These are phyloP conservation scores for Spicauda simplicius DNA, from an alignment of 2,888 invertebrate species.

Conservation along the genomic window DNA sequence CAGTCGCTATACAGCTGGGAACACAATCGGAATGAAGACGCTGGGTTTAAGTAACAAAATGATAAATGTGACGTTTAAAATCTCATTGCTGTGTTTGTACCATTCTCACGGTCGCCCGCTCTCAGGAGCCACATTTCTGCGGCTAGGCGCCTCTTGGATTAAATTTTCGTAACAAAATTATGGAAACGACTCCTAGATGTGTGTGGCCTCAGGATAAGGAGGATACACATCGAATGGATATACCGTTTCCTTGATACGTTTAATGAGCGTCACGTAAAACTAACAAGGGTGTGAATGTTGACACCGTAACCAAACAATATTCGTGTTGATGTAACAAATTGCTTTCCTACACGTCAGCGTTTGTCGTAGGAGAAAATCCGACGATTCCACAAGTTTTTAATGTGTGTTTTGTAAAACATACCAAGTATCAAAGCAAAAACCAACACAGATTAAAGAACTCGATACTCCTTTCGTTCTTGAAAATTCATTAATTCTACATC, in stretches of 20 bases:
- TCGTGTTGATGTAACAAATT: background rate
- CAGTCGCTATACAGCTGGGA: slow-evolving; percentile 21
- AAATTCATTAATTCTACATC: too few relatives aligned
- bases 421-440: too few relatives aligned
- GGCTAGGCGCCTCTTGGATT: slow-evolving; percentile 57
- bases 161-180: slow-evolving; percentile 74
- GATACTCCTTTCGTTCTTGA: too few relatives aligned
- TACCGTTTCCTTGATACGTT: background rate
- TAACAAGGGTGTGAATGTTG: slow-evolving; percentile 16
- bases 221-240: slow-evolving; percentile 39
- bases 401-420: too few relatives aligned
- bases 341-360: background rate
- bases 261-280: slow-evolving; percentile 12
- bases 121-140: slow-evolving; percentile 57
- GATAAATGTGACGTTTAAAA: slow-evolving; percentile 54
- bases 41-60: slow-evolving; percentile 46
- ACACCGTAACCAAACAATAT: background rate
- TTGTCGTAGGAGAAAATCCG: background rate
- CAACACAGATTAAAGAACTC: too few relatives aligned
- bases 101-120: slow-evolving; percentile 38
- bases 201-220: slow-evolving; percentile 48
- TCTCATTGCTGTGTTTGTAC: slow-evolving; percentile 45
- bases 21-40: slow-evolving; percentile 36
- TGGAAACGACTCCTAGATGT: slow-evolving; percentile 53
- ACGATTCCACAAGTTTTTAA: too few relatives aligned